Base-by-base conservation (phyloP, 2,113 vertebrate species). In the Grallaria varia region DNA sequence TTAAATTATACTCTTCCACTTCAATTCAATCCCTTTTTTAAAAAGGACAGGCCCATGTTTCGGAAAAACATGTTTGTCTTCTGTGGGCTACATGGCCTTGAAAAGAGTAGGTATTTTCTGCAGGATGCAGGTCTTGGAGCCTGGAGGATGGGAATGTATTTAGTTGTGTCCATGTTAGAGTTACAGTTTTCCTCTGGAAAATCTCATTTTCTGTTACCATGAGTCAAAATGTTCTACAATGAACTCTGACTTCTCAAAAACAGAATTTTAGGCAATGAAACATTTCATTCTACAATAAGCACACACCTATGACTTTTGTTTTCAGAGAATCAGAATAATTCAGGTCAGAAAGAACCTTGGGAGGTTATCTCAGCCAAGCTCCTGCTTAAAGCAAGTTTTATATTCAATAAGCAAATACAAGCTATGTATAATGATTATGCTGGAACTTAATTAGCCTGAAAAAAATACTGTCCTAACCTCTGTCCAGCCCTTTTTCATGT, bases 211-310 rank as follows among this genome's bases (percentile, higher is more conserved):
- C 66, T 73, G 35, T 75, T 89, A 92, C 66, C 42, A 23, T 6
- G 6, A 79, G 28, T 73, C 56, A 78, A 67, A 94, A 73, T 82
- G 89, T 82, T 92, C 52, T 87, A 68, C 84, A 91, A 44, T 73
- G 83, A 96, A 87, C 83, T 93, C 90, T 93, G 88, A 90, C 83
- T 93, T 90, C 77, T 76, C 92, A 76, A 73, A 95, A 92, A 13
- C 25, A 60, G n/a, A 86, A 89, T 94, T 97, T 95, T 81, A 86
- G 83, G 66, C 73, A 89, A 87, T 20, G 62, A 95, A 95, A 95
- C 0, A 0, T 84, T 93, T 95, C 58, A 67, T 78, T 79, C 66
- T 63, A 52, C 84, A 90, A 78, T 63, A 95, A 95, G 84, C 56
- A 90, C 20, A 52, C 45, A 89, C 60, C 83, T 93, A 90, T 2